These are phyloP conservation scores for Argyresthia goedartella DNA, from an alignment of 2,888 invertebrate species.

Conservation along the genomic window DNA sequence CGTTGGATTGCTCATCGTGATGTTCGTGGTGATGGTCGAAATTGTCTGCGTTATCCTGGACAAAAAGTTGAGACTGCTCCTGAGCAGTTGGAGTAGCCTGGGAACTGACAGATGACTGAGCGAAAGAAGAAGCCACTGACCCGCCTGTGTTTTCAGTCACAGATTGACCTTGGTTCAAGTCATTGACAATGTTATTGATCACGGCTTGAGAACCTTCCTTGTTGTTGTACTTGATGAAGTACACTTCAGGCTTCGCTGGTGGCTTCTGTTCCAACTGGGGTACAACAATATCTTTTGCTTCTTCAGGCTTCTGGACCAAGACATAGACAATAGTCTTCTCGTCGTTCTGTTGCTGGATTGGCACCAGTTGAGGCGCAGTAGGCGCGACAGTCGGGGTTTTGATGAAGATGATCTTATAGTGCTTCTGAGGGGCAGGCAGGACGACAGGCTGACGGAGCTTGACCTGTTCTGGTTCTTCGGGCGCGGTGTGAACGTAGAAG, in stretches of 20 bases:
- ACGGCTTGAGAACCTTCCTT: constrained; percentile 65
- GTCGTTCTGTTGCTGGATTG: constrained; percentile 76
- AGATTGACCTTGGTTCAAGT: constrained; percentile 34
- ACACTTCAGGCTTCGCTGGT: constrained; percentile 82
- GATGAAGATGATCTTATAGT: constrained; percentile 86
- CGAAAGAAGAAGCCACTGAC: not conserved
- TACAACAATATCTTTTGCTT: constrained; percentile 74
- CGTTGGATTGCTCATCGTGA: not conserved
- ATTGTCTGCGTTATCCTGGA: not conserved
- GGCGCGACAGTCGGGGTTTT: constrained; percentile 78
- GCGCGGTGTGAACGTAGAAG: constrained; percentile 59
- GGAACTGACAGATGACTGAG: not conserved
- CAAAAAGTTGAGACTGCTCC: not conserved
- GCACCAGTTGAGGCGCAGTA: constrained; percentile 75
- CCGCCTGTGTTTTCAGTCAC: not conserved
- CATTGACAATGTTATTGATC: constrained; percentile 54
- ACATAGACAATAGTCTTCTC: constrained; percentile 85
- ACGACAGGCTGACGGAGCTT: constrained; percentile 70
- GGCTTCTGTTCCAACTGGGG: constrained; percentile 77
- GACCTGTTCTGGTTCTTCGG: constrained; percentile 60
- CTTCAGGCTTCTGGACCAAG: constrained; percentile 81
- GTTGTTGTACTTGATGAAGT: constrained; percentile 83
- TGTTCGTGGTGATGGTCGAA: not conserved
- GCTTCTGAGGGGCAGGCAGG: constrained; percentile 77
- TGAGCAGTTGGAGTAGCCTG: not conserved